Base-by-base conservation (phyloP, 2,797 vertebrate genomes). In the Eulemur albifrons region DNA sequence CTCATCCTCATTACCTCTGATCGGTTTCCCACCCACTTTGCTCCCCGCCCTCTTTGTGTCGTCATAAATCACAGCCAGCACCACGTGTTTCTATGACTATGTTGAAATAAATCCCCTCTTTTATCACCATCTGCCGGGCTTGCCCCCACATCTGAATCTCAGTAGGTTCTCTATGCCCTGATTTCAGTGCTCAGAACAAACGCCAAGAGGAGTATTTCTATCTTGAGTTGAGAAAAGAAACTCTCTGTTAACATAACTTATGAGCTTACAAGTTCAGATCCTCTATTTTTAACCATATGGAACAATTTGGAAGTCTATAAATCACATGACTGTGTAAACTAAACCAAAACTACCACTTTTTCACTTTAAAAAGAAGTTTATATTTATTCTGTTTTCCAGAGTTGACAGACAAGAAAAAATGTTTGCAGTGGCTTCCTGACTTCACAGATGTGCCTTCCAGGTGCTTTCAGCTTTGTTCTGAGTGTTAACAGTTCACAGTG, bases 51-150 rank as follows among this genome's bases (percentile, higher is more conserved):
- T 97, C 84, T 97, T 97, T 80, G 86, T 93, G 93, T 96, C 88
- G 69, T 97, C 90, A 70, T 97, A 98, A 98, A 98, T 98, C 98
- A 98, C 88, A 98, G 87, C 38, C 75, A 90, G 92, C 94, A 96
- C 83, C 70, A 40, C 4, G 8, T 81, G 88, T 84, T 96, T 96
- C 95, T 97, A 61, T 76, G 96, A 96, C 94, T 92, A 70, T 73
- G 95, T 30, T 97, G 97, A 98, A 98, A 97, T 94, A 97, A 98
- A 98, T 59, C 15, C n/a, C 5, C 79, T 32, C 95, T 84, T 96
- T 93, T 72, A 85, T 97, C 85, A 92, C 76, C 95, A 96, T 94
- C 96, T 88, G 57, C 87, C 97, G 93, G 70, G 52, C 90, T 97
- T 97, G 97, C 96, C 97, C 94, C 90, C 88, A 96, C 30, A 45